A percentile compares a stretch with the other conserved stretches of the same genome.
These are phyloP conservation scores for Pyrrhura leucotis DNA, from an alignment of 2,797 vertebrate genomes.

Conservation along the genomic window DNA sequence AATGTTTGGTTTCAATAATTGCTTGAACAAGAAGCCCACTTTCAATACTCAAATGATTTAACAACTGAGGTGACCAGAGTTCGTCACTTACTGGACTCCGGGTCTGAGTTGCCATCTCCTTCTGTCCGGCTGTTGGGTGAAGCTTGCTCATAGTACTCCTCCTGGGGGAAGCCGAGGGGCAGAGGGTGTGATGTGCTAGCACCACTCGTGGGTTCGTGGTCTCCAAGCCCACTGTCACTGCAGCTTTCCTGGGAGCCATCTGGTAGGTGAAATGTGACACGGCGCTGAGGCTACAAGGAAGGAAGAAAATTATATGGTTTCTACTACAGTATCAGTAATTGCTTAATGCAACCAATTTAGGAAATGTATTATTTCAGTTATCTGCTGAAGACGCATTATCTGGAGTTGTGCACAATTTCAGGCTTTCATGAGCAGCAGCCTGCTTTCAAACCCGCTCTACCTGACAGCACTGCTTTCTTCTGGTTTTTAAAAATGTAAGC, in stretches of 20 bases:
- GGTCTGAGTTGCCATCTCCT: slow-evolving; percentile 97
- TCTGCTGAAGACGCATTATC: slow-evolving; percentile 21
- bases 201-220: slow-evolving; percentile 83
- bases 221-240: slow-evolving; percentile 90
- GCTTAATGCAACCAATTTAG: slow-evolving; percentile 40
- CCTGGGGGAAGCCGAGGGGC: slow-evolving; percentile 89
- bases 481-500: slow-evolving; percentile 27
- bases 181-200: slow-evolving; percentile 86
- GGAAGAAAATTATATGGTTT: slow-evolving; percentile 70
- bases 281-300: slow-evolving; percentile 88
- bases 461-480: slow-evolving; percentile 18
- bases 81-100: slow-evolving; percentile 93
- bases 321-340: slow-evolving; percentile 50
- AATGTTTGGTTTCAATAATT: rapidly evolving
- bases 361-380: slow-evolving; percentile 50
- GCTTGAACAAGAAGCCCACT: background rate
- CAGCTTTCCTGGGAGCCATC: slow-evolving; percentile 96
- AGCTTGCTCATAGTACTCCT: slow-evolving; percentile 92
- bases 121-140: slow-evolving; percentile 95
- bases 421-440: slow-evolving; percentile 25
- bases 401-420: slow-evolving; percentile 45
- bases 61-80: background rate
- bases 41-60: background rate
- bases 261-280: slow-evolving; percentile 95
- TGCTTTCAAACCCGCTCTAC: slow-evolving; percentile 47